Evolutionary conservation across 2,113 vertebrate genomes (phyloP).

Genomic region (Phoxinus phoxinus): DNA sequence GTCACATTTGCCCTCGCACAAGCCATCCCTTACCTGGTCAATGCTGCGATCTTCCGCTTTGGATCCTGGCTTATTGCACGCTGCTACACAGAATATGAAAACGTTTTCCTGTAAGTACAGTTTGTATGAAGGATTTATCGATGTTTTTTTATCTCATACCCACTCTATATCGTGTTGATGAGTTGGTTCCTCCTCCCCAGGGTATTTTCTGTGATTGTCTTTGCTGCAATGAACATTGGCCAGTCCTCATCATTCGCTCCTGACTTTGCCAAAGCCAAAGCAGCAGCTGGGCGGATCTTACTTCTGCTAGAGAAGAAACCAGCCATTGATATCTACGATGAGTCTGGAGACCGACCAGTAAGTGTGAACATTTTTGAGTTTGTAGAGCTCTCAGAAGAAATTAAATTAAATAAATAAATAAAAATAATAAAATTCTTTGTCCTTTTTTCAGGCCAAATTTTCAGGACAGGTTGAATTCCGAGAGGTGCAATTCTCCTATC

Average conservation of each 20-base stretch:
- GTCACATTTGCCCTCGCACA: slow-evolving; percentile 81
- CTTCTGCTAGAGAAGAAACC: slow-evolving; percentile 76
- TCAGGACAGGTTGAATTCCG: slow-evolving; percentile 74
- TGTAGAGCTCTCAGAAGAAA: not conserved
- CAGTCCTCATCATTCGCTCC: slow-evolving; percentile 83
- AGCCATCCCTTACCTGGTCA: slow-evolving; percentile 83
- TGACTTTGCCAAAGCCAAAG: slow-evolving; percentile 86
- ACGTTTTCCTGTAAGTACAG: slow-evolving; percentile 81
- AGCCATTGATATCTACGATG: slow-evolving; percentile 80
- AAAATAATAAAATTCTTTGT: not conserved
- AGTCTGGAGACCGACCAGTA: slow-evolving; percentile 79
- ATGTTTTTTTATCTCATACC: not conserved
- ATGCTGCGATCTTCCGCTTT: slow-evolving; percentile 84
- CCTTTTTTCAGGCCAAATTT: slow-evolving; percentile 68
- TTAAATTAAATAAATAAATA: too few relatives aligned
- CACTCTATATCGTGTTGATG: not conserved
- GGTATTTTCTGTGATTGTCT: slow-evolving; percentile 83
- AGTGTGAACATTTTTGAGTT: slow-evolving; percentile 60
- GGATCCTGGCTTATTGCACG: slow-evolving; percentile 82
- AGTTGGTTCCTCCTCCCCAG: slow-evolving; percentile 56
- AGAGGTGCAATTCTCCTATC: slow-evolving; percentile 82
- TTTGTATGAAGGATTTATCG: not conserved
- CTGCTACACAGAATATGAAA: slow-evolving; percentile 68
- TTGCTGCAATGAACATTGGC: slow-evolving; percentile 84
- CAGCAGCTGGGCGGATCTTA: slow-evolving; percentile 80